phyloP scores from a whole-genome alignment of 2,113 vertebrate species.

The Pachyramphus minor region DNA sequence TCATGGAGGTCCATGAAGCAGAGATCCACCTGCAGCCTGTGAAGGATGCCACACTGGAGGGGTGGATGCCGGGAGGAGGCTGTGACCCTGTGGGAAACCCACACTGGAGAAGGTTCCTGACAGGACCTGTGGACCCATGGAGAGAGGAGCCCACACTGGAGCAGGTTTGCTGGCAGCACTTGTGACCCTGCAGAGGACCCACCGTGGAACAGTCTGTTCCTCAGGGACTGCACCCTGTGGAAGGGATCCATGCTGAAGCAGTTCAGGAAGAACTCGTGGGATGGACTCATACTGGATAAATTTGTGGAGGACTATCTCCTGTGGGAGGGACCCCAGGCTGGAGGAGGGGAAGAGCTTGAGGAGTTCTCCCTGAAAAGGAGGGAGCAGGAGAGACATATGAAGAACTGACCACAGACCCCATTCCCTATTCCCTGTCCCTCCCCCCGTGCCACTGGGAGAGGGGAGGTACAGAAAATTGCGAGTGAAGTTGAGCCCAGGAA shows the following conservation, averaged over 20 bases:
- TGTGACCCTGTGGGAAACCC: not conserved
- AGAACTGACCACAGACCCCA: not conserved
- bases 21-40: not conserved
- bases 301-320: fast-evolving
- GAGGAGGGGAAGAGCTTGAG: not conserved
- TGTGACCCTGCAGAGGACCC: no score
- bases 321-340: not conserved
- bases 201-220: fast-evolving
- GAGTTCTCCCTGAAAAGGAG: not conserved
- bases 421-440: not conserved
- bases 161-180: not conserved
- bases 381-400: not conserved
- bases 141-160: not conserved
- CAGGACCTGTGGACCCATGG: not conserved
- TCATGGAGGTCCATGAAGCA: fast-evolving
- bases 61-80: not conserved
- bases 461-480: not conserved
- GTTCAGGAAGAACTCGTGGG: not conserved
- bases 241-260: not conserved
- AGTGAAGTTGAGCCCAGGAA: not conserved
- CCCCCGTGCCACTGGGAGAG: not conserved
- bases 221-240: not conserved
- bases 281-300: not conserved
- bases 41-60: fast-evolving
- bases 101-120: not conserved